Base-by-base conservation (phyloP, 1,140 invertebrate species). In the Doryteuthis pealeii region DNA sequence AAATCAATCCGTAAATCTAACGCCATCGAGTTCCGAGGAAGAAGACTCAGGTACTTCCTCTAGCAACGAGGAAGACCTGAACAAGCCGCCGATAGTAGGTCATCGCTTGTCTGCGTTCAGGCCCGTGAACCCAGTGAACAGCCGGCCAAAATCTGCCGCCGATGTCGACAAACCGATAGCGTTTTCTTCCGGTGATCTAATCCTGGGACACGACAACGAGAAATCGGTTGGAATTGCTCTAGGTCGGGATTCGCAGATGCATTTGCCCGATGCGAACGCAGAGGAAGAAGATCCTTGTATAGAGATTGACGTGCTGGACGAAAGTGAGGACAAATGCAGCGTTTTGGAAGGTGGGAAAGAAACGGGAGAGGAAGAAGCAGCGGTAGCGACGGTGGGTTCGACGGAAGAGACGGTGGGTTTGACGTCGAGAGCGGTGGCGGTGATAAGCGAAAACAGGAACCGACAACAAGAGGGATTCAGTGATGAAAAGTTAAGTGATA, bases 301-400 rank as follows among this genome's bases (percentile, higher is more conserved):
- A 32, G 80, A 81, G 30, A 76, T 71, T 40, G 79, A 81, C 43
- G 78, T 79, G 32, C 77, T 81, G 49, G 77, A 81, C 69, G 79
- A 79, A 15, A 76, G 62, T 5, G 77, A 80, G 15, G 79, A 80
- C 5, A 68, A 68, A 32, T 58, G 54, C 18, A 58, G 54, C 54
- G 22, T n/a, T n/a, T 58, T 28, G 18, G 54, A 58, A n/a, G 18
- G 54, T 14, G 26, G 54, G 54, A 22, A 8, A 5, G 54, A 22
- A 6, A 58, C 54, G 6, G 5, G 10, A 10, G 54, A 22, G 18
- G 22, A 28, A 28, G 54, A n/a, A 22, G 54, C 10, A 58, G 18
- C 26, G 54, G 26, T 18, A 22, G 5, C 18, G 54, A 15, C 26
- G 10, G 26, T 58, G 10, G 54, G 54, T 6, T 8, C 54, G 54